Evolutionary conservation across 2,113 vertebrate species (phyloP).

Genomic region (Saccopteryx leptura): DNA sequence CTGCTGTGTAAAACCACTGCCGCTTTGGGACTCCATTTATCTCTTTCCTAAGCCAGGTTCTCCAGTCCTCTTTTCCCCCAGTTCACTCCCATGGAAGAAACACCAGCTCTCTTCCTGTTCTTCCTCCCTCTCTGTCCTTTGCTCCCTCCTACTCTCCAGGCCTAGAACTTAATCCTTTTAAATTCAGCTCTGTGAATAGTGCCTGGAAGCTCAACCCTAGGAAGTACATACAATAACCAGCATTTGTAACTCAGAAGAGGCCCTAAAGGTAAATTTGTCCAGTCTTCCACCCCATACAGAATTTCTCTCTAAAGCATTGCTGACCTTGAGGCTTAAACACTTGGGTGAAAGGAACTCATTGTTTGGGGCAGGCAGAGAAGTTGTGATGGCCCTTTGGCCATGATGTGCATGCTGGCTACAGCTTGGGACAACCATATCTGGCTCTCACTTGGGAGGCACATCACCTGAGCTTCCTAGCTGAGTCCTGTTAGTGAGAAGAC

Average conservation of each 20-base stretch:
- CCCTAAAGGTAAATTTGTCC: constrained; percentile 2
- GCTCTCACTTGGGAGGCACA: background rate
- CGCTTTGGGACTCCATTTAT: background rate
- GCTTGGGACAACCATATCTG: background rate
- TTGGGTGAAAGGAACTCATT: background rate
- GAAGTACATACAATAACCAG: background rate
- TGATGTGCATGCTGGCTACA: background rate
- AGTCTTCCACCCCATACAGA: background rate
- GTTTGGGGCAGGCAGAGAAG: background rate
- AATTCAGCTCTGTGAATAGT: background rate
- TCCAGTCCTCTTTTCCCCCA: background rate
- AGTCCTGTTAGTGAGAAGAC: background rate
- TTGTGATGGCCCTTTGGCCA: background rate
- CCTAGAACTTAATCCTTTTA: background rate
- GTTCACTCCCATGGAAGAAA: background rate
- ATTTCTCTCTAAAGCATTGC: background rate
- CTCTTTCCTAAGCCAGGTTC: background rate
- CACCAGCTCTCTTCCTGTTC: background rate
- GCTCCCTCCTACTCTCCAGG: background rate
- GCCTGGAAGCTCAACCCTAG: background rate
- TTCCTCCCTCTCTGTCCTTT: background rate
- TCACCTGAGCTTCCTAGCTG: background rate
- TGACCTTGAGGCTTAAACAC: background rate
- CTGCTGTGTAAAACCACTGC: background rate
- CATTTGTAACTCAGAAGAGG: background rate